Evolutionary conservation across 2,888 invertebrate genomes (phyloP).

Genomic region (Hoplodrina ambigua): DNA sequence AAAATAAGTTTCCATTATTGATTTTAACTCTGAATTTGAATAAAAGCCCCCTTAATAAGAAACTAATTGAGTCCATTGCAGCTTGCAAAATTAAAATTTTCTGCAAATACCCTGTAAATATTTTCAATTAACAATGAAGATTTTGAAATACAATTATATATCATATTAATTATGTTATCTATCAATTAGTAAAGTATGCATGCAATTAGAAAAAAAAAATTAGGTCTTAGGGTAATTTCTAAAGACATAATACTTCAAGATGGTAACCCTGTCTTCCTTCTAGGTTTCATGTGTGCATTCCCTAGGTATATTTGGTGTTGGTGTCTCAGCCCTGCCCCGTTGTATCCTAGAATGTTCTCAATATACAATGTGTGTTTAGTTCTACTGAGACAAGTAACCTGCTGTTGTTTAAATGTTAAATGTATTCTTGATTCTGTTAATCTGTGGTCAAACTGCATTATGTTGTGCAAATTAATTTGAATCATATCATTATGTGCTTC

Average conservation of each 20-base stretch:
- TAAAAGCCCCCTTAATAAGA: neutral
- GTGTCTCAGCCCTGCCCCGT: conserved; percentile 41
- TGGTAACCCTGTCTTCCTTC: conserved; percentile 61
- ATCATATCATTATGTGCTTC: neutral
- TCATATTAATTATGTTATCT: neutral
- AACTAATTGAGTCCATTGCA: neutral
- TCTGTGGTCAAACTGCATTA: conserved; percentile 42
- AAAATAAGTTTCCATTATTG: neutral
- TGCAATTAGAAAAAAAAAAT: conserved; percentile 12
- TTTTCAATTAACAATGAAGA: neutral
- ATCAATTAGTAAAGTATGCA: conserved; percentile 15
- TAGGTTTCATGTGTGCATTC: conserved; percentile 57
- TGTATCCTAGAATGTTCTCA: conserved; percentile 53
- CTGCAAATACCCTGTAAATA: neutral
- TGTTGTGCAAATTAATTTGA: neutral
- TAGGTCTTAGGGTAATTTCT: conserved; percentile 4
- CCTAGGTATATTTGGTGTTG: conserved; percentile 59
- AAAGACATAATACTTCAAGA: conserved; percentile 57
- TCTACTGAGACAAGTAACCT: conserved; percentile 37
- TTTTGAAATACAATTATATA: neutral
- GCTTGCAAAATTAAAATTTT: conserved; percentile 3
- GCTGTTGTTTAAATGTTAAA: conserved; percentile 55
- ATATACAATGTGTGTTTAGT: conserved; percentile 51
- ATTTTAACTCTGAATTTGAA: neutral
- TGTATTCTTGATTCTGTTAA: conserved; percentile 57